Evolutionary conservation across 1,140 invertebrate genomes (phyloP).

Genomic region (Tetranychus urticae): DNA sequence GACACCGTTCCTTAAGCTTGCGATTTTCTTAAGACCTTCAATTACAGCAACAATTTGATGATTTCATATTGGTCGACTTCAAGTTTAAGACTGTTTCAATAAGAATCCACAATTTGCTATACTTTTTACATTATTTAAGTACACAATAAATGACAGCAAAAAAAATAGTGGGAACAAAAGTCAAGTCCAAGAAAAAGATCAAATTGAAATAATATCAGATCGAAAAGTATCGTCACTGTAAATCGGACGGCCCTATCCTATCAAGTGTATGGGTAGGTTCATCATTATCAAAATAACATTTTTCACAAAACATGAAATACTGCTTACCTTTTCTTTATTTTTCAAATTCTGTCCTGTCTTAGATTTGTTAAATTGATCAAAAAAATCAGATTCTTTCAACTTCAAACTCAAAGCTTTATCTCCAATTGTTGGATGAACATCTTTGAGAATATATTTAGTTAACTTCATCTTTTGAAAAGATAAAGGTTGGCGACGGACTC

Average conservation of each 20-base stretch:
- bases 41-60: no score
- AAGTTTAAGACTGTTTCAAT: no score
- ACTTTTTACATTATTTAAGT: no score
- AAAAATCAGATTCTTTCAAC: conserved; percentile 39
- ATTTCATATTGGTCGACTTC: no score
- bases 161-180: no score
- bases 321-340: conserved; percentile 46
- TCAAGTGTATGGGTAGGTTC: conserved; percentile 13
- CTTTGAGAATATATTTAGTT: conserved; percentile 66
- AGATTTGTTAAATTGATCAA: conserved; percentile 24
- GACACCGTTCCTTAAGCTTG: no score
- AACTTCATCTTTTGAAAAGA: conserved; percentile 73
- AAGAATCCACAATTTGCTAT: no score
- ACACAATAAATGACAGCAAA: no score
- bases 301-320: conserved; percentile 2
- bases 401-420: conserved; percentile 63
- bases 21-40: no score
- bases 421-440: conserved; percentile 52
- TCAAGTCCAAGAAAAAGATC: not conserved
- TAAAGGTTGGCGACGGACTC: conserved; percentile 56
- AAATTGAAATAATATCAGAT: not conserved
- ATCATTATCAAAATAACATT: conserved; percentile 11
- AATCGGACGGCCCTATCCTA: conserved; percentile 21
- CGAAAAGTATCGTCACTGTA: not conserved
- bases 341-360: conserved; percentile 34